phyloP scores from a whole-genome alignment of 2,888 invertebrate species.

The Spicauda simplicius region DNA sequence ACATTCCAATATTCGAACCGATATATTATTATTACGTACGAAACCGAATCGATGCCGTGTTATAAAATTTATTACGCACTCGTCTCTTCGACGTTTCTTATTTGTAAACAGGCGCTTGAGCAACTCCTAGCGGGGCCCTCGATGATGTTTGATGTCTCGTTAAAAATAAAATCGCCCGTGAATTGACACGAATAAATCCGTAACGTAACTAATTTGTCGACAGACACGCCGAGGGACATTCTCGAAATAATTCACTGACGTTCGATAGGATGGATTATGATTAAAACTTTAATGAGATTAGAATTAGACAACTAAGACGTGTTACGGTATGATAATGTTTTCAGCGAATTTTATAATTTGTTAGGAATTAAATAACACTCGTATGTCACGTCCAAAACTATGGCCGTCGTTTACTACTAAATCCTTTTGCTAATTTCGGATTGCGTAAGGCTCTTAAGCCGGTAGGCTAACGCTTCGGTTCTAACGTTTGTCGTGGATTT shows the following conservation, averaged over 20 bases:
- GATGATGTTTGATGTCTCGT: conserved; percentile 83
- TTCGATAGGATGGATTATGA: conserved; percentile 59
- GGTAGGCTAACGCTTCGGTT: conserved; percentile 63
- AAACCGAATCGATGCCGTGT: conserved; percentile 79
- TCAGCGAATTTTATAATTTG: conserved; percentile 41
- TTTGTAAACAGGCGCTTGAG: conserved; percentile 81
- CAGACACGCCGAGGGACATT: conserved; percentile 68
- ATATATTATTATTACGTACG: conserved; percentile 84
- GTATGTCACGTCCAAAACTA: conserved; percentile 17
- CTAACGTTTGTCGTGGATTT: conserved; percentile 73
- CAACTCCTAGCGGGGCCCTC: conserved; percentile 67
- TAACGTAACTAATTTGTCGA: conserved; percentile 78
- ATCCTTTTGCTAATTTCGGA: conserved; percentile 37
- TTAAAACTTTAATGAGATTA: conserved; percentile 79
- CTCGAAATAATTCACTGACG: conserved; percentile 71
- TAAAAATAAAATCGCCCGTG: conserved; percentile 79
- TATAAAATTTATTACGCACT: conserved; percentile 84
- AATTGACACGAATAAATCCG: conserved; percentile 78
- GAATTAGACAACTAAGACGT: conserved; percentile 43
- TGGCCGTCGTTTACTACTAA: conserved; percentile 20
- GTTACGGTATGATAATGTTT: conserved; percentile 44
- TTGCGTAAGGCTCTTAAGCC: conserved; percentile 57
- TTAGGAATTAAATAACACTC: conserved; percentile 1
- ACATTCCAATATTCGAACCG: conserved; percentile 81
- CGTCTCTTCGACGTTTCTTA: conserved; percentile 76